Evolutionary conservation across 2,797 vertebrate species (phyloP), one percentile per base, ranked within the genome.

Genomic region (Poecilia wingei): DNA sequence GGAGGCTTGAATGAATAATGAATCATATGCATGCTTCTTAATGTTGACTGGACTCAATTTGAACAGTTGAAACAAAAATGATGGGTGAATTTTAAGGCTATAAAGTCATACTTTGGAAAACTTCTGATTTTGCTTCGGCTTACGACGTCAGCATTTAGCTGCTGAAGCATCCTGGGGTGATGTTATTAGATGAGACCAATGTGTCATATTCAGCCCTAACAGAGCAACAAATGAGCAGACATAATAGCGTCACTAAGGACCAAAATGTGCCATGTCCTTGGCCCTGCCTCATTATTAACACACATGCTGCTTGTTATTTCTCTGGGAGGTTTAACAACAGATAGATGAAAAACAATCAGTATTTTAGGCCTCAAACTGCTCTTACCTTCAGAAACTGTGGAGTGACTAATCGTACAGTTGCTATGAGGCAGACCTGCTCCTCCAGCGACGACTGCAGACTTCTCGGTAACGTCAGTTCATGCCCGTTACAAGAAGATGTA

Each of bases 341-440:
- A 78, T 18, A 49, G 3, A 36, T 3, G 61, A 1, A 71, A 75
- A 18, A 72, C 8, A 74, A 76, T 43, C 76, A 20, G 57, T 51
- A 78, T 68, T 49, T 68, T 2, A 66, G 31, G 4, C 31, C 68
- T 36, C 6, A 3, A 31, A n/a, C 45, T 12, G 46, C n/a, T 64
- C 88, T 88, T 90, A 98, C 98, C 96, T 96, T 96, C n/a, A 98
- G 87, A 92, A 96, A 96, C 84, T 96, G 95, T 0, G 96, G 93
- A 2, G 96, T 97, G 92, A 97, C 95, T 4, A 98, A 89, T 86
- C 96, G 96, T 49, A 98, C 96, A 3, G 96, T 98, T 7, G 98
- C 98, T 25, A 99, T 95, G 74, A 99, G 95, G 94, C 97, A 98
- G 89, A 97, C 96, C 90, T 96, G 96, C 88, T 99, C 97, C 86